Evolutionary conservation across 2,888 invertebrate species (phyloP).

Genomic region (Liodrosophila aerea): DNA sequence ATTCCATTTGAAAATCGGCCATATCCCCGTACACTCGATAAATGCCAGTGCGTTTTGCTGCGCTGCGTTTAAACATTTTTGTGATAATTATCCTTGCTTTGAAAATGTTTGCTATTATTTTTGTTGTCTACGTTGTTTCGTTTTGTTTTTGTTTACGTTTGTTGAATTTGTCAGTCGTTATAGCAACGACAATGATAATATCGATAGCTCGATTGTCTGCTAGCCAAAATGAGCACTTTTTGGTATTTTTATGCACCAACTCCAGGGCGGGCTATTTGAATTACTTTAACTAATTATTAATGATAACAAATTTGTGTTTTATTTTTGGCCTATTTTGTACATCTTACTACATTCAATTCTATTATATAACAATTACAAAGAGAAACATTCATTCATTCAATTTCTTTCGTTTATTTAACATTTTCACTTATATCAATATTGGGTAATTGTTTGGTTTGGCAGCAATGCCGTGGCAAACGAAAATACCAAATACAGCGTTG

Average conservation of each 20-base stretch:
- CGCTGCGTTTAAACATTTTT: constrained; percentile 36
- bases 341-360: too few relatives aligned
- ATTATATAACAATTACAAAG: too few relatives aligned
- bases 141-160: constrained; percentile 9
- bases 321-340: too few relatives aligned
- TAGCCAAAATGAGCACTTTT: constrained; percentile 3
- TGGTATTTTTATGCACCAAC: constrained; percentile 19
- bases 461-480: too few relatives aligned
- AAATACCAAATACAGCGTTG: too few relatives aligned
- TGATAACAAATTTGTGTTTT: too few relatives aligned
- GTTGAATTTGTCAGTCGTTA: constrained; percentile 40
- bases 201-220: constrained; percentile 28
- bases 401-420: too few relatives aligned
- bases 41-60: constrained; percentile 75
- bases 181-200: constrained; percentile 46
- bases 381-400: too few relatives aligned
- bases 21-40: constrained; percentile 79
- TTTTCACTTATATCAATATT: too few relatives aligned
- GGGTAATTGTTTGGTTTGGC: too few relatives aligned
- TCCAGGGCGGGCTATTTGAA: neutral
- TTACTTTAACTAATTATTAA: neutral
- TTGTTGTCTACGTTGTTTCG: too few relatives aligned
- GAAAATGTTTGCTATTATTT: neutral
- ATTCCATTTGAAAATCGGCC: constrained; percentile 45
- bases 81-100: constrained; percentile 41